Conservation (phyloP, 2,113 vertebrate genomes). For the Camelus dromedarius region DNA sequence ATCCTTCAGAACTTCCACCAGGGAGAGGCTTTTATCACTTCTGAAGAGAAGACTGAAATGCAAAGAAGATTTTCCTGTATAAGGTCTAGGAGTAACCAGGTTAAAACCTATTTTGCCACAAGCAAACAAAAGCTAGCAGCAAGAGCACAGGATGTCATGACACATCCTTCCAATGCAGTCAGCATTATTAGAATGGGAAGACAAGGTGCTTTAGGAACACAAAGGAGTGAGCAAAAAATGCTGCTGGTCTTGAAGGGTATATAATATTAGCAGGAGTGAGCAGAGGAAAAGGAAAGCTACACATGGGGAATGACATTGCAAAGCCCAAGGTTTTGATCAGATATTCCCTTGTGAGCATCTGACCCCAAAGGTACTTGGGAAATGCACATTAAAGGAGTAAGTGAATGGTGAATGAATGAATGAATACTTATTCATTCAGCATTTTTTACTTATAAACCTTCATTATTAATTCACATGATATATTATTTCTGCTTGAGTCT, state of each 20-base stretch:
- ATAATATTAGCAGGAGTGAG: rapidly evolving
- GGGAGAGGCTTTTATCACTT: neutral
- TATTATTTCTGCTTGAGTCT: conserved; percentile 68
- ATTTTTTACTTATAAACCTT: conserved; percentile 64
- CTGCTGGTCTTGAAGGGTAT: neutral
- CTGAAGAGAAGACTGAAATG: conserved; percentile 1
- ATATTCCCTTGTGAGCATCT: neutral
- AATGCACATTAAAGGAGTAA: conserved; percentile 18
- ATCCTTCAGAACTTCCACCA: neutral
- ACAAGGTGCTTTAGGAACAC: neutral
- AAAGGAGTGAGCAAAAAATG: neutral
- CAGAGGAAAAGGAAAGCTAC: neutral
- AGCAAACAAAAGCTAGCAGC: neutral
- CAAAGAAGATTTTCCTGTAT: neutral
- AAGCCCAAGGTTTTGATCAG: neutral
- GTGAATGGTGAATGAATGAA: conserved; percentile 47
- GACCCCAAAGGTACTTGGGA: neutral
- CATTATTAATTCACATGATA: conserved; percentile 80
- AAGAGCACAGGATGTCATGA: neutral
- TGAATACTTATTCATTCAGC: conserved; percentile 65
- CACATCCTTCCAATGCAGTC: neutral
- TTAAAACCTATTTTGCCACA: neutral
- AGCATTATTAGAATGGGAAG: neutral
- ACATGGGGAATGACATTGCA: neutral
- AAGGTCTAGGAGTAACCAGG: neutral